A percentile compares a stretch with the other conserved stretches of the same genome.
phyloP scores from a whole-genome alignment of 1,140 invertebrate genomes.

The Scylla paramamosain region DNA sequence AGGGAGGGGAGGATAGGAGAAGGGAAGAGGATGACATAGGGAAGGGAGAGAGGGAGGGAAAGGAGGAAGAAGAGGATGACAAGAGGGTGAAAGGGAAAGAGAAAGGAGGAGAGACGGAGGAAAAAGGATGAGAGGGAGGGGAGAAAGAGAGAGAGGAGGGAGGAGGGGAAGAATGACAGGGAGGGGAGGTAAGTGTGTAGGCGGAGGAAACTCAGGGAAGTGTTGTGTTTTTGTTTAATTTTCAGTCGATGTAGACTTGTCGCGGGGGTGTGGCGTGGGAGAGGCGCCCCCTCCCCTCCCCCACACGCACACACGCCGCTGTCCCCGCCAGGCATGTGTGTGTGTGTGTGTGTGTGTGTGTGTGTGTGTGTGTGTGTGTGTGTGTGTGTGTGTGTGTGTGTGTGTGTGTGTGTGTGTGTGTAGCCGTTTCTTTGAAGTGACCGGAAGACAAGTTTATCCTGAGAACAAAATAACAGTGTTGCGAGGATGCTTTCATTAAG shows the following conservation, averaged over 20 bases:
- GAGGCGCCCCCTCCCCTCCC: no score
- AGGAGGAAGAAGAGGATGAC: background rate
- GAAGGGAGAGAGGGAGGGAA: background rate
- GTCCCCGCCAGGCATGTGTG: no score
- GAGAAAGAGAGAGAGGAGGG: background rate
- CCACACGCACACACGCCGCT: no score
- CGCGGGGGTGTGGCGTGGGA: no score
- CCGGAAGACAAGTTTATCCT: background rate
- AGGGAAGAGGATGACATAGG: background rate
- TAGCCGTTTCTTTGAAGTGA: background rate
- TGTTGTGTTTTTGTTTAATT: background rate
- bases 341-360: background rate
- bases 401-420: background rate
- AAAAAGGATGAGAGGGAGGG: background rate
- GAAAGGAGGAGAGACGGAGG: no score
- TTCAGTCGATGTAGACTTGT: background rate
- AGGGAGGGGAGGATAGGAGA: no score
- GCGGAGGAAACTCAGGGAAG: background rate
- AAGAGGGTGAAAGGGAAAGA: no score
- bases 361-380: background rate
- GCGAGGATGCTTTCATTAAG: background rate
- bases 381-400: constrained; percentile 39
- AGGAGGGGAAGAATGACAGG: no score
- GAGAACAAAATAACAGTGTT: background rate
- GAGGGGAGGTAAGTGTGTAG: no score